Evolutionary conservation across 1,140 invertebrate species (phyloP).

Genomic region (Dreissena polymorpha): DNA sequence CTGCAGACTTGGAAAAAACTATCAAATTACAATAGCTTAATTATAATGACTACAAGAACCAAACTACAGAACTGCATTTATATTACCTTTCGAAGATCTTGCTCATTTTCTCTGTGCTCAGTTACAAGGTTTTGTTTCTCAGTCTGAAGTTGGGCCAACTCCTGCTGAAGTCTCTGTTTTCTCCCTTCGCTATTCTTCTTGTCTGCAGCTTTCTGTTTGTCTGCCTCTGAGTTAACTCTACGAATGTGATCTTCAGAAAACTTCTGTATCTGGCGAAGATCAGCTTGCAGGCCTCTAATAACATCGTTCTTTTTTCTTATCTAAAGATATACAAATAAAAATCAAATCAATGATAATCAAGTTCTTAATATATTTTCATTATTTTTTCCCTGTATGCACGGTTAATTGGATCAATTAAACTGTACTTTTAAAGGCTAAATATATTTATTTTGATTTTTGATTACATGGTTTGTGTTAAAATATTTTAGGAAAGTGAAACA

Average conservation of each 20-base stretch:
- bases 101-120: conserved; percentile 77
- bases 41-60: not conserved
- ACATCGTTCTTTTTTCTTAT: conserved; percentile 78
- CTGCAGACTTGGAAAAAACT: too few relatives aligned
- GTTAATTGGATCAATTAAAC: not conserved
- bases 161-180: conserved; percentile 71
- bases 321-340: conserved; percentile 58
- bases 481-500: too few relatives aligned
- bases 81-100: conserved; percentile 76
- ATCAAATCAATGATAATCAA: not conserved
- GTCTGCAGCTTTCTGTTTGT: conserved; percentile 77
- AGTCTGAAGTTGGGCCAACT: conserved; percentile 71
- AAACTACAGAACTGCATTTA: conserved; percentile 7
- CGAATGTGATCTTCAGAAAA: conserved; percentile 77
- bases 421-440: too few relatives aligned
- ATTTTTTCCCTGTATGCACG: not conserved
- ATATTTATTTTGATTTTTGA: too few relatives aligned
- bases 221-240: conserved; percentile 74
- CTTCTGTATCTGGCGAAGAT: conserved; percentile 78
- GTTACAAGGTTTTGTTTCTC: conserved; percentile 72
- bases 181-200: conserved; percentile 78
- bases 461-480: too few relatives aligned
- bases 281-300: conserved; percentile 75
- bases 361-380: not conserved
- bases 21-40: too few relatives aligned